Base-by-base conservation (phyloP, 2,113 vertebrate genomes). In the Athene noctua region DNA sequence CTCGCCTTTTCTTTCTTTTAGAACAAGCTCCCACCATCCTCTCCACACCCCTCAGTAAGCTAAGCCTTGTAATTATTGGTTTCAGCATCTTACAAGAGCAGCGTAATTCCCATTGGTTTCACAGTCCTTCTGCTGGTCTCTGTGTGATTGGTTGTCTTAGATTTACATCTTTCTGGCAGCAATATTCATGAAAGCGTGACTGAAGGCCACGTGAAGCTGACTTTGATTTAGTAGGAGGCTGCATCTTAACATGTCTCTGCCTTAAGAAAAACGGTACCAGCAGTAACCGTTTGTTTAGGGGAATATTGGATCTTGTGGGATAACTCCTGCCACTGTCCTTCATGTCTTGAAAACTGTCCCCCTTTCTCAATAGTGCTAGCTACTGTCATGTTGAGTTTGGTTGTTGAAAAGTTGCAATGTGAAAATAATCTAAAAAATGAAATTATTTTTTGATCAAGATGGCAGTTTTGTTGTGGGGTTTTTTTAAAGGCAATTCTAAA, bases 51-150 rank as follows among this genome's bases (percentile, higher is more conserved):
- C 0, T 1, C 16, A 36, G 36, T n/a, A 57, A 63, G 32, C n/a
- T 44, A 74, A 65, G 51, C 25, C 6, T 21, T 15, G 2, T 61
- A 54, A 44, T 87, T 74, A 73, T 19, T 54, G 14, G 26, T 70
- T 57, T 75, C 40, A 90, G n/a, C 32, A 70, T 17, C 15, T 5
- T 65, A 32, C 1, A 0, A 75, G 13, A 59, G 12, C 32, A 65
- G 46, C 2, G 0, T 55, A 29, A 51, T 75, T 63, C n/a, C 10
- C 6, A 2, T 20, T 32, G 13, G 3, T 71, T 74, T 84, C n/a
- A n/a, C 27, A n/a, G 26, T 34, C 11, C 22, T 67, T 47, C 17
- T 75, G 23, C 18, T 13, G 2, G 17, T 54, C n/a, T 58, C 15
- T 49, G 8, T 55, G 4, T 55, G 34, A 30, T 68, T 38, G 27